phyloP scores from a whole-genome alignment of 2,888 invertebrate species.

The Steinernema hermaphroditum region DNA sequence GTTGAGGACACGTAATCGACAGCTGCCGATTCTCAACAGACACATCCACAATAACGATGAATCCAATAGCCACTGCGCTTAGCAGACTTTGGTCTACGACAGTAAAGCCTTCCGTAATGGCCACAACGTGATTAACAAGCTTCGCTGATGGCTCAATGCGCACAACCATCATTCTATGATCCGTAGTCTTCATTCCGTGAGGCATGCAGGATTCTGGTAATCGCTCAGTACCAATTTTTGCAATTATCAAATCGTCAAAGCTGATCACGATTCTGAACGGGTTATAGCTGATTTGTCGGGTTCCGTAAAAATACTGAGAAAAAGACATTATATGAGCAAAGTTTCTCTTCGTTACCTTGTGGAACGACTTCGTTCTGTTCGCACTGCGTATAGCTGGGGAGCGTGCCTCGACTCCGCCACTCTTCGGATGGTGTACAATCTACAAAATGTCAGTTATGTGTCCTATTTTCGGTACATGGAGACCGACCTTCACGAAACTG shows the following conservation, averaged over 20 bases:
- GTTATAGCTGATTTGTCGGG: conserved; percentile 42
- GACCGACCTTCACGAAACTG: conserved; percentile 77
- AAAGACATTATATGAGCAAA: no score
- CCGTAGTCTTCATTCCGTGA: conserved; percentile 88
- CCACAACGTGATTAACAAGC: conserved; percentile 83
- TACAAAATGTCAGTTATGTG: background rate
- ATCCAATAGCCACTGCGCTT: conserved; percentile 84
- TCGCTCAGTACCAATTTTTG: conserved; percentile 73
- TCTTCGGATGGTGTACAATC: conserved; percentile 27
- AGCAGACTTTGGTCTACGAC: conserved; percentile 82
- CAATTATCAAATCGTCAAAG: conserved; percentile 41
- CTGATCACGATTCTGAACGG: background rate
- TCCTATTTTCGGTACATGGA: background rate
- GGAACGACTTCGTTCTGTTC: conserved; percentile 50
- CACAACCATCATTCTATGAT: conserved; percentile 69
- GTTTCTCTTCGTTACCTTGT: conserved; percentile 67
- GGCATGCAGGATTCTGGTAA: conserved; percentile 95
- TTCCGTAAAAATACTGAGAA: conserved; percentile 96
- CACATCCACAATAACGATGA: conserved; percentile 89
- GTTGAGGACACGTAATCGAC: conserved; percentile 88
- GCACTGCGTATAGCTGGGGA: conserved; percentile 41
- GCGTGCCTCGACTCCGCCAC: conserved; percentile 70
- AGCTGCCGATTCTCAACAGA: conserved; percentile 85
- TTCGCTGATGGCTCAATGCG: conserved; percentile 37
- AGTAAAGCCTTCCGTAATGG: conserved; percentile 75